These are phyloP conservation scores for Cotesia glomerata DNA, from an alignment of 1,140 invertebrate species.

Conservation along the genomic window DNA sequence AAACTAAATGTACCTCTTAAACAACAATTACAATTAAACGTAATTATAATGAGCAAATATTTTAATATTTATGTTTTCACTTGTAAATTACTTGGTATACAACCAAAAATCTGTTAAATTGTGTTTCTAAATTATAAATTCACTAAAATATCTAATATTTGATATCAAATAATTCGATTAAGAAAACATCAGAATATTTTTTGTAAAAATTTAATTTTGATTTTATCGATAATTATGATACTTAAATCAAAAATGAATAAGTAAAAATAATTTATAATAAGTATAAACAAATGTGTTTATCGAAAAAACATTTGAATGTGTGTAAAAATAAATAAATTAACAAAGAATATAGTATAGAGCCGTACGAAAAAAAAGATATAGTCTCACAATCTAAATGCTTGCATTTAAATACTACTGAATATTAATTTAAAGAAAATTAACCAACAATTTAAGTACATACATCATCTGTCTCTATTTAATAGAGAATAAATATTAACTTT, in stretches of 20 bases:
- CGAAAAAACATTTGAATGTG: too few relatives aligned
- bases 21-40: constrained; percentile 7
- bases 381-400: neutral
- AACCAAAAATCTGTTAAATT: neutral
- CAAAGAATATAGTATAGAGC: constrained; percentile 1
- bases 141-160: neutral
- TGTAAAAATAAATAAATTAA: neutral
- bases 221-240: too few relatives aligned
- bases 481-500: constrained; percentile 21
- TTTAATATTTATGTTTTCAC: neutral
- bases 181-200: too few relatives aligned
- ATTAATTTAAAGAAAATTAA: neutral
- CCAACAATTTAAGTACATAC: constrained; percentile 14
- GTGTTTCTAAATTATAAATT: neutral
- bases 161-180: neutral
- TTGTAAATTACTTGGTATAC: neutral
- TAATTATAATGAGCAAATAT: constrained; percentile 27
- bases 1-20: neutral
- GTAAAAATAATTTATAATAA: too few relatives aligned
- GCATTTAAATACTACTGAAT: neutral
- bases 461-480: neutral
- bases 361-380: neutral
- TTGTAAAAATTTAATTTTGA: too few relatives aligned
- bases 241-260: too few relatives aligned
- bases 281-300: too few relatives aligned